Evolutionary conservation across 2,797 vertebrate genomes (phyloP).

Genomic region (Coreius guichenoti): DNA sequence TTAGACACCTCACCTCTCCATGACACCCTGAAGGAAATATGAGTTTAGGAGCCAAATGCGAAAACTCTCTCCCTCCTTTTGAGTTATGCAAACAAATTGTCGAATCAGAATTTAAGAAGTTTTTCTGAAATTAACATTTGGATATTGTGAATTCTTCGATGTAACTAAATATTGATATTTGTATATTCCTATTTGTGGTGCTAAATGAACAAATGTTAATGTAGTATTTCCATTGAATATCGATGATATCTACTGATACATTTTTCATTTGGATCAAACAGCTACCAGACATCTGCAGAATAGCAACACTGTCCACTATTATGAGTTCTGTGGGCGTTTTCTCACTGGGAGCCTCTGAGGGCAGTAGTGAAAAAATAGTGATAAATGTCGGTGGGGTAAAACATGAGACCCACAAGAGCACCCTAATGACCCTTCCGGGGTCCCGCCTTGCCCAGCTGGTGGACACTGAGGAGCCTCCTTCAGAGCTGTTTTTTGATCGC

Average conservation of each 20-base stretch:
- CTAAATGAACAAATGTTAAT: not conserved
- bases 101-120: too few species aligned
- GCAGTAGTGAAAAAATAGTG: constrained; percentile 4
- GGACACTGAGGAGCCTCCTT: not conserved
- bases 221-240: not conserved
- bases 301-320: not conserved
- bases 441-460: constrained; percentile 31
- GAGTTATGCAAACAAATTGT: too few species aligned
- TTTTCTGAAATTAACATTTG: too few species aligned
- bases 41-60: too few species aligned
- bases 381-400: constrained; percentile 36
- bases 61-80: too few species aligned
- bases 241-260: not conserved
- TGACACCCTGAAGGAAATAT: too few species aligned
- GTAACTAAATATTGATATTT: not conserved
- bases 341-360: not conserved
- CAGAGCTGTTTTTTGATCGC: constrained; percentile 43
- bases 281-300: not conserved
- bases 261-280: not conserved
- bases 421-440: constrained; percentile 32
- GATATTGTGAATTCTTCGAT: too few species aligned
- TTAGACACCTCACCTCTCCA: too few species aligned
- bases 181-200: not conserved
- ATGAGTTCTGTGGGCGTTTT: constrained; percentile 1
- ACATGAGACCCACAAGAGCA: constrained; percentile 35